These are phyloP conservation scores for Muscicapa adusta DNA, from an alignment of 2,113 vertebrate species.

Conservation along the genomic window DNA sequence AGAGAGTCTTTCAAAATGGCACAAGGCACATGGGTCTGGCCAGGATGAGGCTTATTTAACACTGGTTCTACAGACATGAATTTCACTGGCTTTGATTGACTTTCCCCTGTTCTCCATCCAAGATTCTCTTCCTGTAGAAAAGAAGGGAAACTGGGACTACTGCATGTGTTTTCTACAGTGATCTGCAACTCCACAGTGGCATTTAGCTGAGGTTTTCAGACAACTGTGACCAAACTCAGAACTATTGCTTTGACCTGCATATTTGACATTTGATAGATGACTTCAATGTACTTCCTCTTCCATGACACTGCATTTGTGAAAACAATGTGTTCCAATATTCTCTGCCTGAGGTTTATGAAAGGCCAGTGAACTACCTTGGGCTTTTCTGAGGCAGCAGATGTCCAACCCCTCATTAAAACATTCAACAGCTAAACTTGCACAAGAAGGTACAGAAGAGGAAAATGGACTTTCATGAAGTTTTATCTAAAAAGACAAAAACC, in stretches of 20 bases:
- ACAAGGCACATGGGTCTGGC: neutral
- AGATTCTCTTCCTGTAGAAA: neutral
- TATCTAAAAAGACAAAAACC: neutral
- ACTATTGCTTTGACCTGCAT: neutral
- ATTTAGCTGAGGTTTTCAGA: neutral
- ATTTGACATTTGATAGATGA: neutral
- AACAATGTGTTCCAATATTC: neutral
- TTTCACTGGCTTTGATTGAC: neutral
- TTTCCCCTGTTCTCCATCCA: neutral
- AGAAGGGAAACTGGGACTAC: neutral
- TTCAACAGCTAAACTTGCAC: neutral
- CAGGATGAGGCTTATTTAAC: neutral
- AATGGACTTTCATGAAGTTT: neutral
- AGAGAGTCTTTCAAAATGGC: neutral
- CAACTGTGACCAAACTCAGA: neutral
- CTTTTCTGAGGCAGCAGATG: neutral
- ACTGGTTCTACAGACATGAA: neutral
- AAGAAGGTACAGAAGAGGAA: neutral
- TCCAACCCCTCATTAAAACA: neutral
- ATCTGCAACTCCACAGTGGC: neutral
- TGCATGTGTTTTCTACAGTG: accelerated
- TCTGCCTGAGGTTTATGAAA: neutral
- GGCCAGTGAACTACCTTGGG: neutral
- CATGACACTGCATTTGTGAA: neutral
- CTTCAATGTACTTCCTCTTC: neutral